phyloP scores from a whole-genome alignment of 2,888 invertebrate species.

The Lamellibrachia columna region DNA sequence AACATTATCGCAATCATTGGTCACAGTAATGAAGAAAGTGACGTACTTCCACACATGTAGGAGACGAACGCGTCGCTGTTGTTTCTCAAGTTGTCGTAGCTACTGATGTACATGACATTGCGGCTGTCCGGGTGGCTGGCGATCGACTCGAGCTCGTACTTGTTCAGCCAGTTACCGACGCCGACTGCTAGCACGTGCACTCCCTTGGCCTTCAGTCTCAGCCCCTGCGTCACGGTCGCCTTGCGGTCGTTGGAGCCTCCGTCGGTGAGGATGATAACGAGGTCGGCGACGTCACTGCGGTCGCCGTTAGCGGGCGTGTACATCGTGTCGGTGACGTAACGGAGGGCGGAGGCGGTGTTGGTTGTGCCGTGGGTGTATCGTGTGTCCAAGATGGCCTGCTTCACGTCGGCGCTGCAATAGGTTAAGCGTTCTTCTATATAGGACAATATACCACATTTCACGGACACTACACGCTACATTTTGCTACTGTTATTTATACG shows the following conservation, averaged over 20 bases:
- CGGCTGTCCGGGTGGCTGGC: slow-evolving; percentile 27
- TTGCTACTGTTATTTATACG: no score
- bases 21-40: background rate
- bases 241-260: slow-evolving; percentile 29
- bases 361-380: slow-evolving; percentile 21
- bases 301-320: slow-evolving; percentile 28
- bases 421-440: background rate
- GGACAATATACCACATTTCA: no score
- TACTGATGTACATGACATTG: slow-evolving; percentile 17
- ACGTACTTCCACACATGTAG: slow-evolving; percentile 28
- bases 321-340: slow-evolving; percentile 20
- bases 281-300: slow-evolving; percentile 26
- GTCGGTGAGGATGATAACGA: slow-evolving; percentile 35
- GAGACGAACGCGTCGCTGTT: background rate
- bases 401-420: background rate
- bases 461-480: no score
- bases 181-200: slow-evolving; percentile 28
- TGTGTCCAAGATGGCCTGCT: background rate
- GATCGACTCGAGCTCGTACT: slow-evolving; percentile 31
- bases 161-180: slow-evolving; percentile 30
- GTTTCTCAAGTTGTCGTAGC: slow-evolving; percentile 16
- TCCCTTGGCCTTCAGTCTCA: slow-evolving; percentile 25
- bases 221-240: slow-evolving; percentile 20
- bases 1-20: background rate
- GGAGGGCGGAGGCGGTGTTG: slow-evolving; percentile 22